Evolutionary conservation across 1,140 invertebrate species (phyloP).

Genomic region (Plutomurus gul): DNA sequence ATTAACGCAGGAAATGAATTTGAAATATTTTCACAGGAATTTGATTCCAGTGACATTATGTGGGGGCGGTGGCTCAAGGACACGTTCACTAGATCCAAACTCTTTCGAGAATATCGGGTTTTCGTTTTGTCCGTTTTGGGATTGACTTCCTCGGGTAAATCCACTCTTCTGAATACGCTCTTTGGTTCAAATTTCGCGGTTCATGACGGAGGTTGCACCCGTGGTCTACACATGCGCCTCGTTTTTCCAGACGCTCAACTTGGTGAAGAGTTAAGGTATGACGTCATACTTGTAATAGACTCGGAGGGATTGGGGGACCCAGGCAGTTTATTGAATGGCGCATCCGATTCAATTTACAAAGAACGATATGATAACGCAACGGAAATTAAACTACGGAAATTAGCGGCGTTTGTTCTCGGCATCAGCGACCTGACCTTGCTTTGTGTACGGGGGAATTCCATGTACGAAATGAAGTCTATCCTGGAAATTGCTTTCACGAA

Average conservation of each 20-base stretch:
- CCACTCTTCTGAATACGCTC: constrained; percentile 33
- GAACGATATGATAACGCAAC: background rate
- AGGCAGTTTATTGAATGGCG: background rate
- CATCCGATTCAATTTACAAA: background rate
- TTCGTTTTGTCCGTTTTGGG: constrained; percentile 30
- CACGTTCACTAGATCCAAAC: background rate
- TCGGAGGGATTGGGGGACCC: constrained; percentile 12
- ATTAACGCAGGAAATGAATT: background rate
- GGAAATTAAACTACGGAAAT: background rate
- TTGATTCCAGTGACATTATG: background rate
- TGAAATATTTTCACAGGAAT: background rate
- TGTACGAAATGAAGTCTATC: constrained; percentile 22
- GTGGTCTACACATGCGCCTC: constrained; percentile 30
- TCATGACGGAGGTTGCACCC: constrained; percentile 18
- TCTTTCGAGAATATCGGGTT: background rate
- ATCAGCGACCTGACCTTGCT: constrained; percentile 34
- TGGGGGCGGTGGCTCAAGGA: background rate
- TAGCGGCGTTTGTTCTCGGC: constrained; percentile 30
- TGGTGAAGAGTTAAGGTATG: background rate
- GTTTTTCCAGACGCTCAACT: background rate
- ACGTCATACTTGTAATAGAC: constrained; percentile 20
- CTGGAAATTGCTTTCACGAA: constrained; percentile 7
- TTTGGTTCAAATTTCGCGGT: constrained; percentile 37
- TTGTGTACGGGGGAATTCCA: background rate
- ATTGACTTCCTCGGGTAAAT: constrained; percentile 29